Percentiles rank a stretch among this genome's conserved stretches.
Evolutionary conservation across 1,140 invertebrate species (phyloP).

Genomic region (Aphelenchoides avenae): DNA sequence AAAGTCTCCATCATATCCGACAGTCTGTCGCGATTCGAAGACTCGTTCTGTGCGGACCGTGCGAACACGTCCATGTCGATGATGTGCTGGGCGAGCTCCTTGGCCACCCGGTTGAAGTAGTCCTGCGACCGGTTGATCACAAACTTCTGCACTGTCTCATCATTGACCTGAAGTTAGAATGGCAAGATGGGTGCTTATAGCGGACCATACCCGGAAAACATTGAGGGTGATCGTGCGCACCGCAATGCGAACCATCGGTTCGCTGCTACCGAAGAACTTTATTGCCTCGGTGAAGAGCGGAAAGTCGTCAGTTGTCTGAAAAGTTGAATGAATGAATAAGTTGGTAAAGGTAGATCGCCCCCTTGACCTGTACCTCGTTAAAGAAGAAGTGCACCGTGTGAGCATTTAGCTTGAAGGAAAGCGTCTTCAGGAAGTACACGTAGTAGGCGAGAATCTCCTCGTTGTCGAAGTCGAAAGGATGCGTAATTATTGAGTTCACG

Average conservation of each 20-base stretch:
- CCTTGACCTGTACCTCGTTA: conserved; percentile 75
- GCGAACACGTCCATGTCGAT: conserved; percentile 90
- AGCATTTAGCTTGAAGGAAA: conserved; percentile 94
- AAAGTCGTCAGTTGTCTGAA: conserved; percentile 95
- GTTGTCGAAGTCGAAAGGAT: conserved; percentile 98
- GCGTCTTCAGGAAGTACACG: conserved; percentile 95
- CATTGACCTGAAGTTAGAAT: conserved; percentile 68
- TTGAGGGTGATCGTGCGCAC: conserved; percentile 93
- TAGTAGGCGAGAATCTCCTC: conserved; percentile 99
- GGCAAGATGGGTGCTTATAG: too few species aligned
- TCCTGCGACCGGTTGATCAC: conserved; percentile 87
- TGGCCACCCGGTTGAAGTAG: conserved; percentile 97
- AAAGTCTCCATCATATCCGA: conserved; percentile 93
- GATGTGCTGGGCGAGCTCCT: conserved; percentile 97
- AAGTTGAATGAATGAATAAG: conserved; percentile 45
- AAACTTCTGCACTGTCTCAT: conserved; percentile 89
- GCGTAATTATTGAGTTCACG: conserved; percentile 97
- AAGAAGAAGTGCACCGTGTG: conserved; percentile 99
- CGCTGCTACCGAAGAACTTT: conserved; percentile 96
- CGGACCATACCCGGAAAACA: conserved; percentile 70
- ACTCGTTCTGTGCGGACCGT: conserved; percentile 63
- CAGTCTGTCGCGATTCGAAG: conserved; percentile 74
- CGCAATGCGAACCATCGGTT: conserved; percentile 97
- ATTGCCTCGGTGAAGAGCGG: conserved; percentile 97
- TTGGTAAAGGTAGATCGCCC: not conserved